Percentiles rank a stretch among this genome's conserved stretches.
These are phyloP conservation scores for Oophaga pumilio DNA, from an alignment of 2,113 vertebrate species.

Conservation along the genomic window DNA sequence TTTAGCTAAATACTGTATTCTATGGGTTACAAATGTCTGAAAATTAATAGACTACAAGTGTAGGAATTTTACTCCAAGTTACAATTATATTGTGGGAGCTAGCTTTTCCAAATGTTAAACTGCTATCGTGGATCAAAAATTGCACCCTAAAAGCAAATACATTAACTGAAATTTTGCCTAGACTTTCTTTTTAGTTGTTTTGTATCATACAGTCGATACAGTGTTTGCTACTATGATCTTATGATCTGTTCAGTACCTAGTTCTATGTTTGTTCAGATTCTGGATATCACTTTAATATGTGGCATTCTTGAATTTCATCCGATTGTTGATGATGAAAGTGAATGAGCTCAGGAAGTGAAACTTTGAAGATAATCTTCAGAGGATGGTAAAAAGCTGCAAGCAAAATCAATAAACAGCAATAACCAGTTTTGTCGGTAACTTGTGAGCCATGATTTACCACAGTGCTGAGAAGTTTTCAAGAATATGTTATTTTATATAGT, in stretches of 20 bases:
- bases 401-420: constrained; percentile 52
- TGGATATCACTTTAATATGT: constrained; percentile 37
- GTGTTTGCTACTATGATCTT: neutral
- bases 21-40: neutral
- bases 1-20: neutral
- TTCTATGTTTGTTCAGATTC: neutral
- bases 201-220: neutral
- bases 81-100: neutral
- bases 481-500: constrained; percentile 47
- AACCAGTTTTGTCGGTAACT: constrained; percentile 35
- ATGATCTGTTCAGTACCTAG: constrained; percentile 6
- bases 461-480: constrained; percentile 19
- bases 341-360: constrained; percentile 40
- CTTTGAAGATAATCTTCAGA: constrained; percentile 47
- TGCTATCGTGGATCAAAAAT: neutral
- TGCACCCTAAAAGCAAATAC: neutral
- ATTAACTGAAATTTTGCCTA: neutral
- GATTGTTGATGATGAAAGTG: constrained; percentile 35
- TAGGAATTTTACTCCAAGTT: neutral
- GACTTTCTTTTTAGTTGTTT: neutral
- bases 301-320: constrained; percentile 28
- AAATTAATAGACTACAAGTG: neutral
- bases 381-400: constrained; percentile 46
- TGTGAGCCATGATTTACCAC: constrained; percentile 42
- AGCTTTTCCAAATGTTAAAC: neutral